phyloP scores from a whole-genome alignment of 2,888 invertebrate genomes.

The Reticulitermes lucifugus region DNA sequence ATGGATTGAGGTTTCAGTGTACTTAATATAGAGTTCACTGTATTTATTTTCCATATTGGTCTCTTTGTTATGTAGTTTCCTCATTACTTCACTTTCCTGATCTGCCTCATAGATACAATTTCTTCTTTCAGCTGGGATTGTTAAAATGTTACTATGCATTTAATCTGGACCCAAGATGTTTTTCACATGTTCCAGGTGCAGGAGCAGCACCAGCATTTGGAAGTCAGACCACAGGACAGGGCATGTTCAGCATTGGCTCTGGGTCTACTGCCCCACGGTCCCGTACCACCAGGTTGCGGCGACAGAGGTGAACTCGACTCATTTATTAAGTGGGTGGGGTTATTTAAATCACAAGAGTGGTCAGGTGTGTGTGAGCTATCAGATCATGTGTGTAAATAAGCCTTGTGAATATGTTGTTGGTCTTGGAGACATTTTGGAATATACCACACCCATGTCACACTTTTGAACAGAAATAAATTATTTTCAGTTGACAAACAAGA shows the following conservation, averaged over 20 bases:
- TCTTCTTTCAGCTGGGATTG: no score
- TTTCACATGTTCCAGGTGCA: not conserved
- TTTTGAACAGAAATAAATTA: not conserved
- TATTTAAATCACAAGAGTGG: not conserved
- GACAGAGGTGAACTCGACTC: constrained; percentile 16
- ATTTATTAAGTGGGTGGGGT: not conserved
- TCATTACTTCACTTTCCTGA: no score
- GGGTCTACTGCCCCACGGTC: constrained; percentile 63
- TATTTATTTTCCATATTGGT: no score
- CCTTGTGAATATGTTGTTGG: not conserved
- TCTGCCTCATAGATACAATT: no score
- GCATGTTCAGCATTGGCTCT: constrained; percentile 67
- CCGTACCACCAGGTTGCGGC: constrained; percentile 57
- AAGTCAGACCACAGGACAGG: constrained; percentile 39
- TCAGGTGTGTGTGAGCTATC: not conserved
- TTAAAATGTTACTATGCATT: no score
- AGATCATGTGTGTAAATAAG: not conserved
- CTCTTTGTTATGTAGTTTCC: no score
- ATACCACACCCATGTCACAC: not conserved
- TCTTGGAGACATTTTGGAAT: not conserved
- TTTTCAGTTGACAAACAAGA: not conserved
- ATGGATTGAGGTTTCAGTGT: no score
- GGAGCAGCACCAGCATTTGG: not conserved
- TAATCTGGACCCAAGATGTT: no score
- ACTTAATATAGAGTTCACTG: no score